Evolutionary conservation across 2,888 invertebrate genomes (phyloP).

Genomic region (Hecatera dysodea): DNA sequence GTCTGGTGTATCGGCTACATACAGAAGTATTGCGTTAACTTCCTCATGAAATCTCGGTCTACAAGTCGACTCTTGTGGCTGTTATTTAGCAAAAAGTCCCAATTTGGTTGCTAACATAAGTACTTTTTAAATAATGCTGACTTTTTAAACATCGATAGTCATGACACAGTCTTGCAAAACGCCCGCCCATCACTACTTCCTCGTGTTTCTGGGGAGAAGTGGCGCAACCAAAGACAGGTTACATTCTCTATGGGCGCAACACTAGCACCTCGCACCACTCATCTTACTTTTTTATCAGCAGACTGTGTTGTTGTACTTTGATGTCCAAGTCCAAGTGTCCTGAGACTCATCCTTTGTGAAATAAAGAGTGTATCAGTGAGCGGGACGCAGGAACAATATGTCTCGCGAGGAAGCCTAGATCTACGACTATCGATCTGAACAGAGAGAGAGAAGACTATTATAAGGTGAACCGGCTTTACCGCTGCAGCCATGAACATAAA

Average conservation of each 20-base stretch:
- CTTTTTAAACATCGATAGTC: too few species aligned
- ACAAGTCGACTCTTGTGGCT: too few species aligned
- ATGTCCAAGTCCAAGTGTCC: neutral
- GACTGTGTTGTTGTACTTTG: neutral
- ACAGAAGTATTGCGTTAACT: neutral
- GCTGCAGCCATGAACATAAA: neutral
- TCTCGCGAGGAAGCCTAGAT: neutral
- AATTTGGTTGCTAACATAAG: neutral
- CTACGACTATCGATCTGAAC: conserved; percentile 32
- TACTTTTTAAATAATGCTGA: neutral
- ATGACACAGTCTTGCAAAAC: too few species aligned
- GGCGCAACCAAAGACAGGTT: too few species aligned
- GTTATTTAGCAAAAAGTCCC: neutral
- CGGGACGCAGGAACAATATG: neutral
- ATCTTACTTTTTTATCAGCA: too few species aligned
- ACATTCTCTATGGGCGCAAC: too few species aligned
- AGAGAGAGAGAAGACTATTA: neutral
- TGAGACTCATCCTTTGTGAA: conserved; percentile 12
- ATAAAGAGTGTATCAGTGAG: conserved; percentile 23
- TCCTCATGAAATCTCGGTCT: neutral
- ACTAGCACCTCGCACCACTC: too few species aligned
- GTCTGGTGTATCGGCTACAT: neutral
- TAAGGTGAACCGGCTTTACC: neutral
- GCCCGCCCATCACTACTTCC: too few species aligned
- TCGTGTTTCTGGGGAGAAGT: too few species aligned